Conservation (phyloP, 1,140 invertebrate species). For the Thaumetopoea pityocampa region DNA sequence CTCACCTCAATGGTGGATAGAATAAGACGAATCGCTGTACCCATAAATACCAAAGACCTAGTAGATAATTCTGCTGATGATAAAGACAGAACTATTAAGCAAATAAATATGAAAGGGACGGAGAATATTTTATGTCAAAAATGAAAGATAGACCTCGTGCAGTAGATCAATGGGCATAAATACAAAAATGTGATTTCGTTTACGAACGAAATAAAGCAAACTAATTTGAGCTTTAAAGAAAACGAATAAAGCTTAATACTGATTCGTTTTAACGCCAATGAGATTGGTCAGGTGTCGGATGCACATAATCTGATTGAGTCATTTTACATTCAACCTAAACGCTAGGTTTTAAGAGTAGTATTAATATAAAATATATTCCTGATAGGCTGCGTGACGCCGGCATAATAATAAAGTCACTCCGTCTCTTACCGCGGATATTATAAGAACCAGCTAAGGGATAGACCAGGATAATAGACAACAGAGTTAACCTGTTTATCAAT, state of each 20-base stretch:
- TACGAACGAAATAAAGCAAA: conserved; percentile 1
- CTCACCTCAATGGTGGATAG: conserved; percentile 26
- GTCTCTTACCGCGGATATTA: too few species aligned
- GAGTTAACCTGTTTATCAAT: too few species aligned
- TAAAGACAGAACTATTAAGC: conserved; percentile 19
- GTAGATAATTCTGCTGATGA: conserved; percentile 28
- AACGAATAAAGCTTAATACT: conserved; percentile 18
- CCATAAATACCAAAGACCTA: conserved; percentile 15
- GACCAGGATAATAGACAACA: too few species aligned
- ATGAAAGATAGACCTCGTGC: conserved; percentile 58
- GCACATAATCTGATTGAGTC: conserved; percentile 53
- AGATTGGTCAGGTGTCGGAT: conserved; percentile 24
- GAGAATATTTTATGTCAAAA: conserved; percentile 52
- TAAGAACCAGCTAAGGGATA: too few species aligned
- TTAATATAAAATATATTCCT: conserved; percentile 14
- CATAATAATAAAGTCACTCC: too few species aligned
- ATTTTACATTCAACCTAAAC: conserved; percentile 46
- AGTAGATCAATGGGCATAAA: conserved; percentile 59
- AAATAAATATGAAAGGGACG: conserved; percentile 26
- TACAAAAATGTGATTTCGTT: conserved; percentile 26
- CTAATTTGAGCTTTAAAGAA: conserved; percentile 22
- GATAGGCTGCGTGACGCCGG: too few species aligned
- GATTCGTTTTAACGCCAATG: conserved; percentile 1
- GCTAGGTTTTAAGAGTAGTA: conserved; percentile 24
- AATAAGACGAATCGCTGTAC: conserved; percentile 21